Conservation (phyloP, 2,113 vertebrate species). For the Neogale vison region DNA sequence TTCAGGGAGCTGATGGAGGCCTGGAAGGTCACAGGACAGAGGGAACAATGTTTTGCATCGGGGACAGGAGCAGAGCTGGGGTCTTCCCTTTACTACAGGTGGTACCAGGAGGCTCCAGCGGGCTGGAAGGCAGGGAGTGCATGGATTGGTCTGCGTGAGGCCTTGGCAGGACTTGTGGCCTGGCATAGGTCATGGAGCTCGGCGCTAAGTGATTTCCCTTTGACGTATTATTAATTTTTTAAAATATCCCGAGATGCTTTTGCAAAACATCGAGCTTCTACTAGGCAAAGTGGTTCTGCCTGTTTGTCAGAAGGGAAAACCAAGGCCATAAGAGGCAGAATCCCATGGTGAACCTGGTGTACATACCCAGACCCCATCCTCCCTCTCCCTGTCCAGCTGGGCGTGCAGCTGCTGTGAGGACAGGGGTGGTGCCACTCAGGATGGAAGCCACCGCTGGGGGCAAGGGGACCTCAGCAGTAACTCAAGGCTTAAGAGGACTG, state of each 20-base stretch:
- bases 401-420: background rate
- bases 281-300: background rate
- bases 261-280: background rate
- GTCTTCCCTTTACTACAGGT: background rate
- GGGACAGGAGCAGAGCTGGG: background rate
- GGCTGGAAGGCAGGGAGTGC: background rate
- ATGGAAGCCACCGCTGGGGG: background rate
- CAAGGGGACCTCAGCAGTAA: background rate
- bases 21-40: background rate
- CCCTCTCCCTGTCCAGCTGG: background rate
- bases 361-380: background rate
- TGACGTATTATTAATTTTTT: background rate
- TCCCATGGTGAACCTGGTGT: background rate
- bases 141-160: background rate
- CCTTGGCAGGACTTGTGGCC: background rate
- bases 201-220: background rate
- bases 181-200: background rate
- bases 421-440: background rate
- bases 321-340: background rate
- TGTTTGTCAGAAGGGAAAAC: conserved; percentile 5
- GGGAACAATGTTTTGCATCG: background rate
- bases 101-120: background rate
- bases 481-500: background rate
- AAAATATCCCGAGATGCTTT: background rate
- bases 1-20: background rate